Percentiles rank a stretch among this genome's conserved stretches.
Conservation (phyloP, 2,888 invertebrate genomes). For the Colostygia pectinataria region DNA sequence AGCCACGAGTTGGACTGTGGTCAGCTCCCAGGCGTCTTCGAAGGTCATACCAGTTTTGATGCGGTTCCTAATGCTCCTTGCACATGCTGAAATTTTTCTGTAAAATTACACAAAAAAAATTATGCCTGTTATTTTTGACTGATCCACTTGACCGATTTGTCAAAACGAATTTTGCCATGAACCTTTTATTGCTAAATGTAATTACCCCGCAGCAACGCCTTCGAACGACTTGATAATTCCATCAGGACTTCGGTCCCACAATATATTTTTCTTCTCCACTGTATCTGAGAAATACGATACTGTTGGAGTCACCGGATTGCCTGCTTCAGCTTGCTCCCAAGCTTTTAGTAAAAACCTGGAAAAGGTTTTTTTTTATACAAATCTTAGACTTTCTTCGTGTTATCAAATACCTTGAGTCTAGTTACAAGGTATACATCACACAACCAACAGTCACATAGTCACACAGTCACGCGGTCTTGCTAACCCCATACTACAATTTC, state of each 20-base stretch:
- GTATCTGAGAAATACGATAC: conserved; percentile 84
- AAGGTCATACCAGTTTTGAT: conserved; percentile 83
- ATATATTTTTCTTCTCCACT: conserved; percentile 31
- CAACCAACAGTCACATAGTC: too few species aligned
- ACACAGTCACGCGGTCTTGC: too few species aligned
- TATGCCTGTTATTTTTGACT: background rate
- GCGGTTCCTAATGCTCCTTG: conserved; percentile 85
- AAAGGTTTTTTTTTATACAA: too few species aligned
- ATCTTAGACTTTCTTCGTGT: too few species aligned
- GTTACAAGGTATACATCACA: too few species aligned
- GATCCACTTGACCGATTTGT: too few species aligned
- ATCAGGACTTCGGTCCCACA: conserved; percentile 67
- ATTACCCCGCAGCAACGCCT: conserved; percentile 84
- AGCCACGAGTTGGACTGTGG: conserved; percentile 90
- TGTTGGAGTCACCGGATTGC: conserved; percentile 85
- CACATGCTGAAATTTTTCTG: conserved; percentile 85
- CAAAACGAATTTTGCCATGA: too few species aligned
- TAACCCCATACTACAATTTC: too few species aligned
- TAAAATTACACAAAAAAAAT: background rate
- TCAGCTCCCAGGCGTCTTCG: conserved; percentile 92
- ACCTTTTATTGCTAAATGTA: conserved; percentile 3
- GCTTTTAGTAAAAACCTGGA: conserved; percentile 88
- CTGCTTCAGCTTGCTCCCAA: conserved; percentile 85
- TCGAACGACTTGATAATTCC: conserved; percentile 83
- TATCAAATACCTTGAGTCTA: too few species aligned